Conservation (phyloP, 2,113 vertebrate genomes). For the Chaetodon trifascialis region DNA sequence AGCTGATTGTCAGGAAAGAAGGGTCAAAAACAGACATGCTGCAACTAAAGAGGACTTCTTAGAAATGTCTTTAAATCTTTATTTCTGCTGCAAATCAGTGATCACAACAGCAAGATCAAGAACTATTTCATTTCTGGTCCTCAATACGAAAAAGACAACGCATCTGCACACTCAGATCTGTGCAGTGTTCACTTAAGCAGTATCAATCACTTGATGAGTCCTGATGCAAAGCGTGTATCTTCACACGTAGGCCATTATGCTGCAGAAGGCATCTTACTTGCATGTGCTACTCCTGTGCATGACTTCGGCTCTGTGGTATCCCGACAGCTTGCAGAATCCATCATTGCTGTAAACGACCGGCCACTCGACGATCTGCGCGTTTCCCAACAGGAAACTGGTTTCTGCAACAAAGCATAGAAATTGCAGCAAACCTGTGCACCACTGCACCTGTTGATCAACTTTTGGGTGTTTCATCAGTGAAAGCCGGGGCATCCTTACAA, state of each 20-base stretch:
- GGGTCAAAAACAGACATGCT: too few relatives aligned
- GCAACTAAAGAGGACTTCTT: background rate
- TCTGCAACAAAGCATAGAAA: constrained; percentile 80
- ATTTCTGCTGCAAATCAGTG: background rate
- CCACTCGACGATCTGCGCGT: constrained; percentile 98
- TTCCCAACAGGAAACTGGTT: constrained; percentile 97
- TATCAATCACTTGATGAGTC: background rate
- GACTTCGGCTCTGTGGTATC: constrained; percentile 97
- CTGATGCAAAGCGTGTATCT: background rate
- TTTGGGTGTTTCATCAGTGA: background rate
- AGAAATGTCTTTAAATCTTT: background rate
- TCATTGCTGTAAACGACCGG: constrained; percentile 99
- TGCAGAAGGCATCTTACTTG: constrained; percentile 85
- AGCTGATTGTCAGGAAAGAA: too few relatives aligned
- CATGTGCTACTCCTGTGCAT: constrained; percentile 99
- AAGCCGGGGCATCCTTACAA: background rate
- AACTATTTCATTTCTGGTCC: background rate
- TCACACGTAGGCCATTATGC: background rate
- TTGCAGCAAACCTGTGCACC: background rate
- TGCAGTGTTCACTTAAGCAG: background rate
- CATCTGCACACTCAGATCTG: background rate
- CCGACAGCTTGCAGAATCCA: constrained; percentile 98
- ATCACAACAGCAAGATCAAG: background rate
- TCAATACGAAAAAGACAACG: background rate
- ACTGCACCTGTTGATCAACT: background rate